Base-by-base conservation (phyloP, 2,797 vertebrate species). In the Tokudaia tokunoshimensis region DNA sequence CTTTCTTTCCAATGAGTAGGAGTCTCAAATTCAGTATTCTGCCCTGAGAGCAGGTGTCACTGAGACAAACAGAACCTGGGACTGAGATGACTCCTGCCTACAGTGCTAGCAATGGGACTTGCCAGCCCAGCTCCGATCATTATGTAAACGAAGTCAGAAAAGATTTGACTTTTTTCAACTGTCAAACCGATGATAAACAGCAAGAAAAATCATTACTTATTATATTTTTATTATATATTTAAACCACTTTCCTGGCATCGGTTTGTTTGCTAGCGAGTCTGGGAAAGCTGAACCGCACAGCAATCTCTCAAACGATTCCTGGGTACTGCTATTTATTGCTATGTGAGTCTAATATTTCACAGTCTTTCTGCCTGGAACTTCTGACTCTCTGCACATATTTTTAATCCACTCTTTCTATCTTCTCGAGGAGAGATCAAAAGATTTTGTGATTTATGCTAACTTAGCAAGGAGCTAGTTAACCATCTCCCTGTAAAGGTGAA, bases 381-480 rank as follows among this genome's bases (percentile, higher is more conserved):
- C 79, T 79, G 13, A 78, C 44, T 59, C 29, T 81, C 12, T 1
- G n/a, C 72, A 76, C 59, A 31, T 86, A 86, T 97, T 98, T 98
- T 82, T 79, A 14, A 22, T 96, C 96, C 3, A 0, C 75, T 97
- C 88, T 95, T 91, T 84, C 70, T 89, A 0, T 93, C 78, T 76
- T 78, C 17, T 47, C 89, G 24, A 91, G 0, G 22, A 61, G 3
- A 94, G 94, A 98, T 94, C 86, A 97, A 95, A 98, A 94, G 84
- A 17, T 89, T 94, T 95, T 95, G 82, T 96, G 96, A 97, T 80
- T 50, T 95, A 82, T 41, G 89, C 97, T 97, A 93, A 67, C 76
- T 97, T 96, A 79, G 75, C 95, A 96, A 98, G 93, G 91, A 96
- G 78, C 31, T 97, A 95, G 91, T 92, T 82, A 94, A 74, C 82